Evolutionary conservation across 2,797 vertebrate species (phyloP).

Genomic region (Coendou prehensilis): DNA sequence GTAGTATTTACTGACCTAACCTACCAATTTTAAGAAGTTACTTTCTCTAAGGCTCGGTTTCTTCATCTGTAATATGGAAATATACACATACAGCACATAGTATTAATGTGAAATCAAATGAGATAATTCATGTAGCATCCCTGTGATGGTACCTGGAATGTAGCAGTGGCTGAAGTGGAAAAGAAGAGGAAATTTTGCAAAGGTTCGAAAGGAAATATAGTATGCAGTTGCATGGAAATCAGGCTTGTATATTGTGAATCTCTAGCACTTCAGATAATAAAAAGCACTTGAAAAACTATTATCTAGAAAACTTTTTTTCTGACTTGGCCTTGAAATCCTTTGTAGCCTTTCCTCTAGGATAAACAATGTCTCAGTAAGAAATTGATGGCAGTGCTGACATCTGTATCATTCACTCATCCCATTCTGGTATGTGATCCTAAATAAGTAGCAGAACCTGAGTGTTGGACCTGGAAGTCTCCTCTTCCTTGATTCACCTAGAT

Average conservation of each 20-base stretch:
- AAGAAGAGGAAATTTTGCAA: neutral
- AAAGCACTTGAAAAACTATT: conserved; percentile 9
- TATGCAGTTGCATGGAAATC: neutral
- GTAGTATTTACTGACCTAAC: neutral
- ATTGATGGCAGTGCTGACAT: neutral
- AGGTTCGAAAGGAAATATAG: neutral
- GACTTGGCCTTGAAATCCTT: neutral
- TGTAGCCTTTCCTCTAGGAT: neutral
- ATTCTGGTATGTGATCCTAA: neutral
- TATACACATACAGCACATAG: neutral
- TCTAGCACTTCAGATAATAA: neutral
- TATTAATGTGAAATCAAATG: neutral
- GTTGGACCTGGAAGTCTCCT: neutral
- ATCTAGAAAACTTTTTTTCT: neutral
- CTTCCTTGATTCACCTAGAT: neutral
- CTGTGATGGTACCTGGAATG: neutral
- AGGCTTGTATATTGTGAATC: neutral
- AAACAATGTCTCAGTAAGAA: conserved; percentile 39
- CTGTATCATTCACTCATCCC: neutral
- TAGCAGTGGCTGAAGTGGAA: neutral
- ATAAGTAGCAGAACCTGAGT: neutral
- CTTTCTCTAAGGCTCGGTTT: neutral
- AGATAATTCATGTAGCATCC: neutral
- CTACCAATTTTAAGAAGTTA: conserved; percentile 28
- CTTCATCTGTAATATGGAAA: neutral